phyloP scores from a whole-genome alignment of 2,797 vertebrate species.

The Gobionotothen gibberifrons region DNA sequence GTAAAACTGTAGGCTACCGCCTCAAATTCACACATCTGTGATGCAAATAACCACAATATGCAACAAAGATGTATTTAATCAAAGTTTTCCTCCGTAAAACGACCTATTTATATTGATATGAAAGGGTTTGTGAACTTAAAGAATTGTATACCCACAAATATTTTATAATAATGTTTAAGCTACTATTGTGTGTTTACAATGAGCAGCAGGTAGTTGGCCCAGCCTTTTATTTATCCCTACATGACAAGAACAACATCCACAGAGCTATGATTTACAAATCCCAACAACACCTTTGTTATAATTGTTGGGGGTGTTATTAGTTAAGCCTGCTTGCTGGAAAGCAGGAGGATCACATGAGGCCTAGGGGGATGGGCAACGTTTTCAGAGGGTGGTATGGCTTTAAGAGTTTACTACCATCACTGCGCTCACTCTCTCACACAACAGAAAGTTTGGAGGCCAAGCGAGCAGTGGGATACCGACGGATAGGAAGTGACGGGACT shows the following conservation, averaged over 20 bases:
- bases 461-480: conserved; percentile 79
- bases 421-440: conserved; percentile 52
- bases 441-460: conserved; percentile 82
- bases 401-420: conserved; percentile 86
- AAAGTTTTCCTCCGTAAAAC: neutral
- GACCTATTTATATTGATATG: neutral
- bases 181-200: neutral
- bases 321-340: conserved; percentile 51
- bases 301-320: conserved; percentile 69
- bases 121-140: neutral
- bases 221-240: conserved; percentile 34
- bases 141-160: neutral
- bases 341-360: conserved; percentile 77
- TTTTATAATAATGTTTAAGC: neutral
- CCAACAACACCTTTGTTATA: conserved; percentile 56
- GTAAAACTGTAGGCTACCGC: neutral
- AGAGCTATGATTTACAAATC: conserved; percentile 57
- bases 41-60: conserved; percentile 1
- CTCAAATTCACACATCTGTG: conserved; percentile 2
- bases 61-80: neutral
- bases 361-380: conserved; percentile 75
- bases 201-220: conserved; percentile 31
- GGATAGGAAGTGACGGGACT: conserved; percentile 90
- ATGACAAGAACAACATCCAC: conserved; percentile 15
- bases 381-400: conserved; percentile 83